Base-by-base conservation (phyloP, 1,140 invertebrate genomes). In the Vanessa atalanta region DNA sequence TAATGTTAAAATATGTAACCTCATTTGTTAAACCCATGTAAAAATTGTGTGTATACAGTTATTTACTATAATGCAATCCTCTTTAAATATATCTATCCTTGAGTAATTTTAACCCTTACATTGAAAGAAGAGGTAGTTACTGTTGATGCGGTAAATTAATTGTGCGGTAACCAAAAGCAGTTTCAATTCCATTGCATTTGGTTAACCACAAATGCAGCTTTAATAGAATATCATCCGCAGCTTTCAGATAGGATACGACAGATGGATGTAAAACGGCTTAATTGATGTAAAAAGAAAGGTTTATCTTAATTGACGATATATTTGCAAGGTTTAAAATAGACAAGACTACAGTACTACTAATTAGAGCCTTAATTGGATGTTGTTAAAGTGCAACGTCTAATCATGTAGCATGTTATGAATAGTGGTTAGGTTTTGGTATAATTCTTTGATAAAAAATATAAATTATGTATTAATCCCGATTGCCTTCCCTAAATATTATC, bases 151-250 rank as follows among this genome's bases (percentile, higher is more conserved):
- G 47, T 73, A 63, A 53, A 68, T 65, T 73, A 73, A 73, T 73
- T 68, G 61, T 65, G 72, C 72, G 72, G 67, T 77, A 67, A 73
- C 65, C 63, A 20, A 69, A 68, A 63, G 57, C 72, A 63, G 63
- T 73, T 73, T 70, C 57, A 61, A 75, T 71, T 71, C 47, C 72
- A 67, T 67, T 70, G 65, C 70, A 71, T 66, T 61, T 37, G 67
- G 67, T 70, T 77, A 61, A 73, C 75, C 75, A 37, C 75, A 73
- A 73, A 77, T 66, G 55, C 23, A 65, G 61, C 37, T 37, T 64
- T 71, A 55, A 51, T 61, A 66, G 48, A 70, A 63, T 47, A 70
- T 23, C 31, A 37, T 57, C 20, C 31, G 47, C 55, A 64, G 48
- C 47, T 53, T 64, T 63, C 70, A 53, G 11, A 53, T 43, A 50